Conservation (phyloP, 2,113 vertebrate species). For the Tiliqua scincoides region DNA sequence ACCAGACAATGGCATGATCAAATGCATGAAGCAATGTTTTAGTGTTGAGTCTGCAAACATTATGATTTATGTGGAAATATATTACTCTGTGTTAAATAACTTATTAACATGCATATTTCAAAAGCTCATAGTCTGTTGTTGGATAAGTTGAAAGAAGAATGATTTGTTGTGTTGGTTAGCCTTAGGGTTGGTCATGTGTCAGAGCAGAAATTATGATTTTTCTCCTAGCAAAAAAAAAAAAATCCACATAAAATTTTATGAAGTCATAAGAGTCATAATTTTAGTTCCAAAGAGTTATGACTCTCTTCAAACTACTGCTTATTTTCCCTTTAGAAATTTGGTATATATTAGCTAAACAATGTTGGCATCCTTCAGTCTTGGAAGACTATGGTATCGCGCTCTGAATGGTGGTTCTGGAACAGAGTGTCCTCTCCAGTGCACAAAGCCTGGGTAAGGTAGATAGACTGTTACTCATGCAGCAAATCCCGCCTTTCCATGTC, state of each 20-base stretch:
- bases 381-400: too few relatives aligned
- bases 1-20: not conserved
- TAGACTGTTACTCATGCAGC: too few relatives aligned
- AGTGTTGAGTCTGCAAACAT: not conserved
- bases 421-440: too few relatives aligned
- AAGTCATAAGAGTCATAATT: constrained; percentile 52
- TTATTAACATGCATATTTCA: constrained; percentile 19
- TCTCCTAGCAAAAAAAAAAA: constrained; percentile 56
- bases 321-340: constrained; percentile 39
- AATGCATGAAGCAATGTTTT: not conserved
- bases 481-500: too few relatives aligned
- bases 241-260: constrained; percentile 4
- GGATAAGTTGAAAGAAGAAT: constrained; percentile 9
- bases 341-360: constrained; percentile 25
- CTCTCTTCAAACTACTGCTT: constrained; percentile 55
- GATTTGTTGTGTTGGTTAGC: constrained; percentile 47
- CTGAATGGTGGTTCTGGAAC: too few relatives aligned
- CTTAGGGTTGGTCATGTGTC: constrained; percentile 68
- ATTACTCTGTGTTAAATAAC: constrained; percentile 27
- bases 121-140: not conserved
- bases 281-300: constrained; percentile 54
- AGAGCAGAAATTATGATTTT: constrained; percentile 66
- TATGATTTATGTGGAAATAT: constrained; percentile 29
- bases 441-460: too few relatives aligned
- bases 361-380: too few relatives aligned